A percentile compares a stretch with the other conserved stretches of the same genome.
Evolutionary conservation across 2,888 invertebrate species (phyloP).

Genomic region (Aricia artaxerxes): DNA sequence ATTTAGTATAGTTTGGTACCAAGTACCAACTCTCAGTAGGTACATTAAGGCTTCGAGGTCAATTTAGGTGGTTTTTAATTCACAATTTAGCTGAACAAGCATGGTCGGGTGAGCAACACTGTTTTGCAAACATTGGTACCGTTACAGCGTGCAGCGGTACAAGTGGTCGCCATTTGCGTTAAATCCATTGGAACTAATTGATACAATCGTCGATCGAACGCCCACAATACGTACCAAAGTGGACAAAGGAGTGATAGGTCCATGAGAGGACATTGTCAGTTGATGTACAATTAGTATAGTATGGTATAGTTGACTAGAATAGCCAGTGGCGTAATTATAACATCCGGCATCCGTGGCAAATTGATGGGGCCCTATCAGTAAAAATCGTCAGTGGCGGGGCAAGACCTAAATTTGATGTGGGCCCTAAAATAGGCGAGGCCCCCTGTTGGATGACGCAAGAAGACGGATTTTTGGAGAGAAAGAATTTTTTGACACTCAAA

Average conservation of each 20-base stretch:
- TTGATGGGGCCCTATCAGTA: too few species aligned
- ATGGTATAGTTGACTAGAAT: background rate
- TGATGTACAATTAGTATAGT: background rate
- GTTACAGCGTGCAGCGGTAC: constrained; percentile 3
- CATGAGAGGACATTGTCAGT: background rate
- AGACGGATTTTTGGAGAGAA: too few species aligned
- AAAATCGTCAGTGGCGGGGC: too few species aligned
- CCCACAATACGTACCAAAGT: background rate
- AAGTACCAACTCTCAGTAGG: too few species aligned
- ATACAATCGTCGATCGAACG: constrained; percentile 31
- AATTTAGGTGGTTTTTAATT: background rate
- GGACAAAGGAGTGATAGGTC: background rate
- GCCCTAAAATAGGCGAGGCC: too few species aligned
- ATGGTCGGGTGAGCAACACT: background rate
- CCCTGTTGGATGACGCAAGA: too few species aligned
- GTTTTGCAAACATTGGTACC: constrained; percentile 18
- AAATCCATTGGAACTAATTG: constrained; percentile 31
- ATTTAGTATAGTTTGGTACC: too few species aligned
- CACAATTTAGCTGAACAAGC: background rate
- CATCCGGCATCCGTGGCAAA: too few species aligned
- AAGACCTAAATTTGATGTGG: too few species aligned
- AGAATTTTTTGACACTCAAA: too few species aligned
- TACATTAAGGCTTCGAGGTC: background rate
- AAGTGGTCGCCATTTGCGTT: background rate
- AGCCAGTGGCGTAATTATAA: too few species aligned